These are phyloP conservation scores for Pseudolycoriella hygida DNA, from an alignment of 2,888 invertebrate genomes.

Conservation along the genomic window DNA sequence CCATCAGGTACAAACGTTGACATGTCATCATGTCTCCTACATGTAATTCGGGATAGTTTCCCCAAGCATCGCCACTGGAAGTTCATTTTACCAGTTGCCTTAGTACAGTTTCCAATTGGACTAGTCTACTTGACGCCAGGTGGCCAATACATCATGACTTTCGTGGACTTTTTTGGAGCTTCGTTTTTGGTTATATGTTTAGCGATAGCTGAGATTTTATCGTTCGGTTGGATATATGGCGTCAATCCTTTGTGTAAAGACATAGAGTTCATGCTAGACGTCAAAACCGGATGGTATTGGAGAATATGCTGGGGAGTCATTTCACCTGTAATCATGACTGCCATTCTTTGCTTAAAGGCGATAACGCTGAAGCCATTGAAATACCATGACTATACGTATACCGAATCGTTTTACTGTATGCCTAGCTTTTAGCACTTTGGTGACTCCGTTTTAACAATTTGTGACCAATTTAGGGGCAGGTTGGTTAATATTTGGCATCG, in stretches of 20 bases:
- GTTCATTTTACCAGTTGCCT: slow-evolving; percentile 31
- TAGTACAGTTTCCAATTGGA: slow-evolving; percentile 36
- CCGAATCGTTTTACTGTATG: too few species aligned
- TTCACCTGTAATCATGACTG: slow-evolving; percentile 54
- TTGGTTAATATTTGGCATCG: too few species aligned
- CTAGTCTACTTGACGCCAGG: slow-evolving; percentile 53
- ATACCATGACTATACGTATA: too few species aligned
- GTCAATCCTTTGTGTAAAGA: slow-evolving; percentile 48
- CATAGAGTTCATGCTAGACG: slow-evolving; percentile 62
- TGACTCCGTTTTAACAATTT: too few species aligned
- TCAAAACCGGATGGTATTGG: slow-evolving; percentile 55
- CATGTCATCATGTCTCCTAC: slow-evolving; percentile 31
- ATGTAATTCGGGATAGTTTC: slow-evolving; percentile 31
- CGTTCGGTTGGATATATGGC: slow-evolving; percentile 66
- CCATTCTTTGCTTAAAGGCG: too few species aligned
- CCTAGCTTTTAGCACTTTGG: too few species aligned
- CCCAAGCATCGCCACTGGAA: slow-evolving; percentile 32
- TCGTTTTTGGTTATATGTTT: slow-evolving; percentile 53
- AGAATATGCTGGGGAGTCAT: slow-evolving; percentile 59
- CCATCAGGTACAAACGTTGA: slow-evolving; percentile 33
- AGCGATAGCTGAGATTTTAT: slow-evolving; percentile 46
- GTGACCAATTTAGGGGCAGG: too few species aligned
- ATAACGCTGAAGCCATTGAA: too few species aligned
- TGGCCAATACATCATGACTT: slow-evolving; percentile 49
- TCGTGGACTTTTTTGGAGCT: slow-evolving; percentile 56